Evolutionary conservation across 1,140 invertebrate species (phyloP), one percentile per base, ranked within the genome.

Genomic region (Solen grandis): DNA sequence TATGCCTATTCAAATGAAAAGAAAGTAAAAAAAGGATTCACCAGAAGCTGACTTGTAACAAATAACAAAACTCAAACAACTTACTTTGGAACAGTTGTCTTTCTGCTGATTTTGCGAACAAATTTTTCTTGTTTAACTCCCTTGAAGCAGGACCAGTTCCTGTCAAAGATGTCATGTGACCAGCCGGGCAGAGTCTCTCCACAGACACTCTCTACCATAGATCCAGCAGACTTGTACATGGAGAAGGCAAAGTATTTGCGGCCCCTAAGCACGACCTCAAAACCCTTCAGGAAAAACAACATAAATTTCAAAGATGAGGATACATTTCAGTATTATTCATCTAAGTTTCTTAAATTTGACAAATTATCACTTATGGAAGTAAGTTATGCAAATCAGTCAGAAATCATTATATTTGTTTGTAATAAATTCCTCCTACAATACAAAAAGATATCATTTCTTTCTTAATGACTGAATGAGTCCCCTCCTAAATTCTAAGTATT

Each of bases 181-280:
- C 93, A 93, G 1, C 93, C 93, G 50, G 89, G 87, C 29, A 91
- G 77, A 3, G 92, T 93, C 57, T 88, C 70, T 73, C 92, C 87
- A 88, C 93, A 94, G 29, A 87, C 87, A 75, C 92, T 93, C 0
- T 87, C 90, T 0, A 90, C 87, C 50, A 87, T 89, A 5, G 82
- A 62, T 0, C 86, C 87, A 35, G 79, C 60, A 41, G 88, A 74
- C 68, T 90, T 84, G 70, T 92, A 93, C 16, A 80, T 84, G 0
- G 93, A 93, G 84, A 93, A 93, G 1, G 92, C 93, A 89, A 93
- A 93, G 76, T 92, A 93, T 69, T 93, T 93, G 52, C 91, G 85
- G 5, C 90, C 88, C 52, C 85, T 80, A 16, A 92, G 89, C 5
- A 89, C 86, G 50, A 91, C 88, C 79, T 91, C 91, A 88, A 92